Base-by-base conservation (phyloP, 2,888 invertebrate species). In the Ornithoptera alexandrae region DNA sequence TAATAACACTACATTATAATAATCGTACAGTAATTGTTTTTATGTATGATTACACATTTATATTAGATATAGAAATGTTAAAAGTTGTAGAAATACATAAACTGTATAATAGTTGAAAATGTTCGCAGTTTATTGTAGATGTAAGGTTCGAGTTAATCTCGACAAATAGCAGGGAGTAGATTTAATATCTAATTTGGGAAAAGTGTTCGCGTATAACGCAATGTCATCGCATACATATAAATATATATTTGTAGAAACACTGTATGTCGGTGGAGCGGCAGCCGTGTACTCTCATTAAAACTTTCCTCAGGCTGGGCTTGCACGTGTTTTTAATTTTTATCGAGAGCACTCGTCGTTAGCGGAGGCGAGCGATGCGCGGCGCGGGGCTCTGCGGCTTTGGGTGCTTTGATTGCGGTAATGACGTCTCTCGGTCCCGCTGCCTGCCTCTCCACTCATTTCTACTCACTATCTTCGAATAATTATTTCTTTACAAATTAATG, bases 261-360 rank as follows among this genome's bases (percentile, higher is more conserved):
- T 80, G 80, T 81, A 82, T 84, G 77, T 78, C 78, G 79, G 80
- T 80, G 81, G 81, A 84, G 80, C 81, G 79, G 80, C 79, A 81
- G 79, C 84, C 86, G 86, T 87, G 89, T 89, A 86, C 87, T 88
- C 88, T 92, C 92, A 92, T 92, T 92, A 92, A 92, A 92, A 92
- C 86, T 92, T 92, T 92, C 91, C 91, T 92, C 88, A 86, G 90
- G 85, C 89, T 86, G 87, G 86, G 88, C 86, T 85, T 89, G 92
- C 92, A 92, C 92, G 91, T 92, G 92, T 92, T 92, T 92, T 92
- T 92, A 92, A 92, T 92, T 92, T 92, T 92, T 92, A 92, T 92
- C 92, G 92, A 92, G 92, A 92, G 91, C 89, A 81, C 92, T 92
- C 87, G 82, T 90, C 89, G 90, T 90, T 89, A 89, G 87, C 82